A percentile compares a stretch with the other conserved stretches of the same genome.
Conservation (phyloP, 37 sponge, comb jelly and placozoan genomes). For the Cladorhizidae sp. region DNA sequence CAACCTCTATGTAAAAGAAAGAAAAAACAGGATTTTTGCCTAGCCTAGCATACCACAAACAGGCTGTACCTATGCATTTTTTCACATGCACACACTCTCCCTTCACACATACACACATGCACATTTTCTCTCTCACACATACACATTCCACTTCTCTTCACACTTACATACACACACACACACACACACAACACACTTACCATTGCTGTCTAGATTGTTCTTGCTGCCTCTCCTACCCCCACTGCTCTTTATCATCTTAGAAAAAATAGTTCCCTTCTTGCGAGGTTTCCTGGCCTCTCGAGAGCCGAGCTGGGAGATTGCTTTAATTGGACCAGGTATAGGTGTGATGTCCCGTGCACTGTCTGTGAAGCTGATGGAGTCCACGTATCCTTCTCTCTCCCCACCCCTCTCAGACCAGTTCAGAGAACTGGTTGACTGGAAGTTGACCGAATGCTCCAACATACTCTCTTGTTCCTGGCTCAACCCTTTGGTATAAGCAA, state of each 20-base stretch:
- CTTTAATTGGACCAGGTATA: neutral
- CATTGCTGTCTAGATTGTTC: neutral
- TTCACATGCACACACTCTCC: constrained; percentile 11
- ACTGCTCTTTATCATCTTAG: neutral
- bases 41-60: too few relatives aligned
- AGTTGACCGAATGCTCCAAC: neutral
- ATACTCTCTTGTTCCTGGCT: constrained; percentile 8
- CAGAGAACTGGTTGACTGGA: constrained; percentile 1
- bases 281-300: neutral
- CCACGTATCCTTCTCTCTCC: neutral
- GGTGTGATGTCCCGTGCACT: constrained; percentile 9
- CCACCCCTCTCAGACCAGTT: constrained; percentile 15
- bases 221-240: constrained; percentile 16
- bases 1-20: too few relatives aligned
- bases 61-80: too few relatives aligned
- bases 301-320: neutral
- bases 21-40: too few relatives aligned
- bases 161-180: neutral
- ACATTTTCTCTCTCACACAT: neutral
- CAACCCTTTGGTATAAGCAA: constrained; percentile 22
- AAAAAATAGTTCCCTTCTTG: constrained; percentile 22
- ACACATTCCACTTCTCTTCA: neutral
- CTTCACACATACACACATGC: neutral
- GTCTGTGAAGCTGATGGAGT: constrained; percentile 9
- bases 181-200: neutral